Conservation (phyloP, 2,888 invertebrate species). For the Agrochola macilenta region DNA sequence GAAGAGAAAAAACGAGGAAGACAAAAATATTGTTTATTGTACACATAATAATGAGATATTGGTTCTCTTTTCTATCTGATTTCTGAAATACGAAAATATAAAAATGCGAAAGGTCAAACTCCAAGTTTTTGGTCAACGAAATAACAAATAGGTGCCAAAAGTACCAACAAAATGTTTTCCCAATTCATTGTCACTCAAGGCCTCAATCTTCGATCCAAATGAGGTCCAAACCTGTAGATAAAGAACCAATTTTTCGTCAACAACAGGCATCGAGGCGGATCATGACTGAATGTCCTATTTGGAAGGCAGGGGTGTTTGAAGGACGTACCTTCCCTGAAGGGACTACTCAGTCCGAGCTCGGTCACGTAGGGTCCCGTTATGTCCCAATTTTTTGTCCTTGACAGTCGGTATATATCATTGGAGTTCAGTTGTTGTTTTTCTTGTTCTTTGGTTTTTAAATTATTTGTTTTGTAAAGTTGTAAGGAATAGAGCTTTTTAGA, state of each 20-base stretch:
- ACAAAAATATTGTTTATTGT: not conserved
- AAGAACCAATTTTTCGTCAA: slow-evolving; percentile 55
- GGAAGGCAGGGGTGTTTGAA: slow-evolving; percentile 55
- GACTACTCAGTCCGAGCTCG: slow-evolving; percentile 63
- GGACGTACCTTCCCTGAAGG: slow-evolving; percentile 72
- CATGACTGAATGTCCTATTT: slow-evolving; percentile 80
- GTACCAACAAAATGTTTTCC: slow-evolving; percentile 1
- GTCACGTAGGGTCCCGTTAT: slow-evolving; percentile 82
- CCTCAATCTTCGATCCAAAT: slow-evolving; percentile 29
- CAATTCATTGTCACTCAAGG: slow-evolving; percentile 15
- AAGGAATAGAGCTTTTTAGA: not conserved
- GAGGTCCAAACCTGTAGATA: slow-evolving; percentile 54
- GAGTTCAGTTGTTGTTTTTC: slow-evolving; percentile 50
- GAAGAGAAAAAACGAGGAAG: not conserved
- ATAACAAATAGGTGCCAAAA: not conserved
- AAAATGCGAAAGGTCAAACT: not conserved
- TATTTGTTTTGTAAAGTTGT: slow-evolving; percentile 9
- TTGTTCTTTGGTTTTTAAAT: slow-evolving; percentile 26
- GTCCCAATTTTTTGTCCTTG: slow-evolving; percentile 83
- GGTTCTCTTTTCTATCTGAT: not conserved
- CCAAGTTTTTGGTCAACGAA: not conserved
- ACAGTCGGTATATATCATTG: slow-evolving; percentile 71
- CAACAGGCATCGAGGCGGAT: slow-evolving; percentile 70
- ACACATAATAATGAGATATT: not conserved
- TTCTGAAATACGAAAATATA: not conserved